phyloP scores from a whole-genome alignment of 2,888 invertebrate genomes.

The Dione vanillae region DNA sequence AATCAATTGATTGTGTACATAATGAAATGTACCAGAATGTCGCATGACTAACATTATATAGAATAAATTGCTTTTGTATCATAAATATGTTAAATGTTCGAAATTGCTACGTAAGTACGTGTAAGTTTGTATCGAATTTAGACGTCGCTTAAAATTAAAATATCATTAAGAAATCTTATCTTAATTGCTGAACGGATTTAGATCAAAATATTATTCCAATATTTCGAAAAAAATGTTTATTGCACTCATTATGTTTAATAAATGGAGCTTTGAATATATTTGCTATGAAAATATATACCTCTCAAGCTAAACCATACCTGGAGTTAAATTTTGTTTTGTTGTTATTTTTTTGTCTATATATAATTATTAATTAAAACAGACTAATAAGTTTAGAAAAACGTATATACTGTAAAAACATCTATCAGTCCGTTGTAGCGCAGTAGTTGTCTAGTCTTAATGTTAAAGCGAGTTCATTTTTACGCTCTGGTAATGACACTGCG shows the following conservation, averaged over 20 bases:
- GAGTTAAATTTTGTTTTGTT: neutral
- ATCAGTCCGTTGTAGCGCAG: neutral
- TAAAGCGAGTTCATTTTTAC: too few relatives aligned
- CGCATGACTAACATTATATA: slow-evolving; percentile 44
- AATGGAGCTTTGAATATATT: slow-evolving; percentile 35
- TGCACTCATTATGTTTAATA: slow-evolving; percentile 10
- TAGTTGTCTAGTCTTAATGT: too few relatives aligned
- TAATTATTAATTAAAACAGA: neutral
- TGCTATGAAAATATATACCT: slow-evolving; percentile 30
- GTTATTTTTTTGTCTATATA: too few relatives aligned
- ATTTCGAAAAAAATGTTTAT: slow-evolving; percentile 5
- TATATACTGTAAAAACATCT: neutral
- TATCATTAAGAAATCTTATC: slow-evolving; percentile 23
- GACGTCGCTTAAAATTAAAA: slow-evolving; percentile 23
- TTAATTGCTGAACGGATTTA: slow-evolving; percentile 37
- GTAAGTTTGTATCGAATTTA: slow-evolving; percentile 17
- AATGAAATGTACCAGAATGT: slow-evolving; percentile 39
- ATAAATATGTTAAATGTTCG: slow-evolving; percentile 29
- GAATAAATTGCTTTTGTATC: slow-evolving; percentile 38
- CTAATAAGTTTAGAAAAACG: neutral
- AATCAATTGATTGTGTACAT: neutral
- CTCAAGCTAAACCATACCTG: slow-evolving; percentile 30
- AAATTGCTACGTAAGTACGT: slow-evolving; percentile 46
- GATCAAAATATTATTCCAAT: neutral
- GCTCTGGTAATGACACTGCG: too few relatives aligned